Evolutionary conservation across 2,797 vertebrate species (phyloP).

Genomic region (Bradypodion pumilum): DNA sequence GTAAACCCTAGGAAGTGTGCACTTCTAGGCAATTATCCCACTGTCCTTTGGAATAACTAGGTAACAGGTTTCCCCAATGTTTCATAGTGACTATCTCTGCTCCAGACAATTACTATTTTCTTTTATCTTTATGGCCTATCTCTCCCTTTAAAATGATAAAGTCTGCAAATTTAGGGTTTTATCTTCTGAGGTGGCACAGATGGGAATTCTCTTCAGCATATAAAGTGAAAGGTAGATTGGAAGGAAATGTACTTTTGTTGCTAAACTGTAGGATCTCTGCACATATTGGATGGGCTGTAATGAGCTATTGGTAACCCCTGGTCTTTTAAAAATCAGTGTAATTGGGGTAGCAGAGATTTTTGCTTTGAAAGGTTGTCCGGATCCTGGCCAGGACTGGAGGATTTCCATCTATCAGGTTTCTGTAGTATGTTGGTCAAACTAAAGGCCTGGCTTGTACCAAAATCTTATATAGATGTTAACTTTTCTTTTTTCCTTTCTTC

Average conservation of each 20-base stretch:
- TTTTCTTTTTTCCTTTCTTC: background rate
- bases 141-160: background rate
- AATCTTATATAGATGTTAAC: too few relatives aligned
- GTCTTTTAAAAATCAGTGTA: too few relatives aligned
- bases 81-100: background rate
- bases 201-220: background rate
- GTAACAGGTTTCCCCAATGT: background rate
- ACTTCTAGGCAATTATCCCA: conserved; percentile 1
- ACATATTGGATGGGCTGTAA: background rate
- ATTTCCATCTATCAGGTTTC: background rate
- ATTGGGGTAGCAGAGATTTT: too few relatives aligned
- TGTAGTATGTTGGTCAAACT: background rate
- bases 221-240: background rate
- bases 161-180: background rate
- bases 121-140: background rate
- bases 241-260: background rate
- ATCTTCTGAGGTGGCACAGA: background rate
- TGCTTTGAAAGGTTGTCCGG: background rate
- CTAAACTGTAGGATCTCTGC: background rate
- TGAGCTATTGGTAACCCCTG: too few relatives aligned
- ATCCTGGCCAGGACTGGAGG: background rate
- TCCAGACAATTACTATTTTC: background rate
- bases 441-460: background rate
- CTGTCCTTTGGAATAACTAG: background rate
- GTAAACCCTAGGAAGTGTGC: background rate